Evolutionary conservation across 2,888 invertebrate species (phyloP).

Genomic region (Caprella mutica): DNA sequence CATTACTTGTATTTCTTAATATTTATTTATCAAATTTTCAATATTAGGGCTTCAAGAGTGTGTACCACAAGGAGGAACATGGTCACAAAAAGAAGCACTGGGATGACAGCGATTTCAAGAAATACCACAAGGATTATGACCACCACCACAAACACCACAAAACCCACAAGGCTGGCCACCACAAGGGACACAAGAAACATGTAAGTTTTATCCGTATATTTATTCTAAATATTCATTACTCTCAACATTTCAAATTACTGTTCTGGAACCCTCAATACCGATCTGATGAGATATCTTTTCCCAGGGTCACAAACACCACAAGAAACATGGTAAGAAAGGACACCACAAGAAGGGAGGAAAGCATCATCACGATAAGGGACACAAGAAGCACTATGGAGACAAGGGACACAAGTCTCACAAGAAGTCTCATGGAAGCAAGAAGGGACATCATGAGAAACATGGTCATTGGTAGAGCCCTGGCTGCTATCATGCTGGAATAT

Average conservation of each 20-base stretch:
- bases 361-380: constrained; percentile 11
- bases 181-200: constrained; percentile 60
- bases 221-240: no score
- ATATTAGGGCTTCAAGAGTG: constrained; percentile 61
- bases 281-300: no score
- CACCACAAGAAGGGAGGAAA: constrained; percentile 15
- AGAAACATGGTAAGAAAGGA: constrained; percentile 11
- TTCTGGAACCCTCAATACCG: no score
- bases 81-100: constrained; percentile 65
- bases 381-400: constrained; percentile 6
- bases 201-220: no score
- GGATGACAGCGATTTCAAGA: constrained; percentile 61
- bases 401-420: constrained; percentile 13
- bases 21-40: no score
- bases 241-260: no score
- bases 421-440: constrained; percentile 4
- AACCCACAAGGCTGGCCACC: constrained; percentile 63
- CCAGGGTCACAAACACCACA: constrained; percentile 37
- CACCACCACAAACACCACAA: constrained; percentile 60
- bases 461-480: neutral
- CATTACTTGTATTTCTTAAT: no score
- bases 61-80: constrained; percentile 68
- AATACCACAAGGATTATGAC: constrained; percentile 67
- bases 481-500: no score
- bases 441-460: neutral